These are phyloP conservation scores for Mesaphorura yosii DNA, from an alignment of 1,140 invertebrate species.

Conservation along the genomic window DNA sequence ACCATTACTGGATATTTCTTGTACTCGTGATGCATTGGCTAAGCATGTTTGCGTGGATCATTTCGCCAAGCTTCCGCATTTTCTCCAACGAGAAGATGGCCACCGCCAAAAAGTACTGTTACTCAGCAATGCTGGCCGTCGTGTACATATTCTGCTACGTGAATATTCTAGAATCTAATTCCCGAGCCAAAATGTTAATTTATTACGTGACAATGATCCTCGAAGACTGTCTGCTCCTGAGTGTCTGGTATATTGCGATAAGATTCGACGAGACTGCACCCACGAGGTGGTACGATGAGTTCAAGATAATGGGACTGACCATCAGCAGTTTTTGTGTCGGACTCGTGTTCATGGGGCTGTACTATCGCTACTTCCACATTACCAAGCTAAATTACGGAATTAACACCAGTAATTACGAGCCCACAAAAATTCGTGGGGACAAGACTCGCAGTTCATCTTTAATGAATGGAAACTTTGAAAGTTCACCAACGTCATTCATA, in stretches of 20 bases:
- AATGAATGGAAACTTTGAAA: constrained; percentile 9
- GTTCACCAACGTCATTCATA: too few relatives aligned
- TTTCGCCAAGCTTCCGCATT: constrained; percentile 69
- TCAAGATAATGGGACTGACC: constrained; percentile 45
- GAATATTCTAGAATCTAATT: constrained; percentile 68
- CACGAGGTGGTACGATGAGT: constrained; percentile 39
- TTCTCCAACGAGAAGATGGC: constrained; percentile 67
- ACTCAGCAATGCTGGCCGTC: constrained; percentile 64
- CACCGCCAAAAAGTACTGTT: constrained; percentile 49
- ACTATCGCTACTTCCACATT: constrained; percentile 56
- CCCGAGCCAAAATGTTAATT: constrained; percentile 66
- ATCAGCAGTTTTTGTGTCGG: constrained; percentile 57
- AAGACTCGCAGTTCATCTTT: constrained; percentile 5
- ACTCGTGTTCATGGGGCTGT: constrained; percentile 71
- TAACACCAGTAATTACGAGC: constrained; percentile 15
- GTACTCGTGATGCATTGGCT: constrained; percentile 69
- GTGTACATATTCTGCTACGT: constrained; percentile 84
- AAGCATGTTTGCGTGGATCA: constrained; percentile 71
- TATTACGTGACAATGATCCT: constrained; percentile 86
- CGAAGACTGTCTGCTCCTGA: constrained; percentile 66
- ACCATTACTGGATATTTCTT: constrained; percentile 68
- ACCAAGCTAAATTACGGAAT: constrained; percentile 36
- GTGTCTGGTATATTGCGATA: constrained; percentile 49
- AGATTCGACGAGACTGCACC: constrained; percentile 36
- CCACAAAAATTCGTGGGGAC: too few relatives aligned